Base-by-base conservation (phyloP, 1,140 invertebrate genomes). In the Hypothenemus hampei region DNA sequence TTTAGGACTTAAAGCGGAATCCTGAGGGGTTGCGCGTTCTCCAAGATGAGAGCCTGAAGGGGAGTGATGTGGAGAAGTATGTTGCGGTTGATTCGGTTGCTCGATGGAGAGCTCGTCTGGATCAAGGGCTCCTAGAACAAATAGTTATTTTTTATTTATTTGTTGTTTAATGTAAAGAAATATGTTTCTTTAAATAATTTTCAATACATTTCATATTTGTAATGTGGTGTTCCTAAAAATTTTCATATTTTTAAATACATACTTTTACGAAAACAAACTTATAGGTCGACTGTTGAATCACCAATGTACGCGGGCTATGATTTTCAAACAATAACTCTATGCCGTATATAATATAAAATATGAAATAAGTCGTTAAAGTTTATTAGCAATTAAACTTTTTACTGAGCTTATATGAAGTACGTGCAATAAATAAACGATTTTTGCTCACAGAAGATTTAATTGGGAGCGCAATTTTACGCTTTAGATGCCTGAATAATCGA, bases 81-180 rank as follows among this genome's bases (percentile, higher is more conserved):
- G 68, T 66, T 72, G 58, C 70, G 59, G 59, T 23, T 57, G 45
- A 16, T 52, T 10, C 21, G 59, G 59, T 51, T 78, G 79, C 50
- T 82, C 85, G 66, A 86, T 71, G 1, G 85, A 85, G 19, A 89
- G 72, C 67, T 89, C 86, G 67, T 87, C 85, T 31, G 83, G 82
- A 62, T 86, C 81, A 71, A 89, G 77, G 54, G 82, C 82, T 73
- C 86, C 86, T 89, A 75, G 11, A 82, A 77, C 18, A 35, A 50
- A 43, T 22, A 23, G 23, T 43, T 2, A 31, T 31, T 31, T 31
- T 8, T n/a, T n/a, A n/a, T n/a, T n/a, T n/a, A n/a, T n/a, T n/a
- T n/a, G n/a, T n/a, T n/a, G n/a, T n/a, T n/a, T n/a, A n/a, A n/a
- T n/a, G n/a, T n/a, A n/a, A n/a, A n/a, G n/a, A n/a, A n/a, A n/a